phyloP scores from a whole-genome alignment of 2,797 vertebrate genomes.

The Masticophis lateralis region DNA sequence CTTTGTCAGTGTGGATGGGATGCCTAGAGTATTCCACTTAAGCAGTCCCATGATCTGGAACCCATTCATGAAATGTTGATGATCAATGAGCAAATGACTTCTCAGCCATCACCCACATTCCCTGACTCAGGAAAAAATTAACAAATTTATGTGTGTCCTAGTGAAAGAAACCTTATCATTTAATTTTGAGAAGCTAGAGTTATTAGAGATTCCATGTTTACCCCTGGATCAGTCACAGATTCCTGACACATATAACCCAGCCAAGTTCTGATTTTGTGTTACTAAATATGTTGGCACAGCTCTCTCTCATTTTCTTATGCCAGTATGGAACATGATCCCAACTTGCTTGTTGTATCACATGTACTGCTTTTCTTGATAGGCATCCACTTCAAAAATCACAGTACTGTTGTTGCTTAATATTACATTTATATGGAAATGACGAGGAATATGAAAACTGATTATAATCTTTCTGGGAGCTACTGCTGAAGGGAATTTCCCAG shows the following conservation, averaged over 20 bases:
- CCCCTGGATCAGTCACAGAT: neutral
- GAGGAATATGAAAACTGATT: neutral
- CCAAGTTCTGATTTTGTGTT: neutral
- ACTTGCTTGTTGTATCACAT: neutral
- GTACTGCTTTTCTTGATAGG: neutral
- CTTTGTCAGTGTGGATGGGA: neutral
- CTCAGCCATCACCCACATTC: neutral
- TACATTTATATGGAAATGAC: neutral
- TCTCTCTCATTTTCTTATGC: neutral
- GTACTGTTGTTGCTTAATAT: neutral
- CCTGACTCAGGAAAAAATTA: neutral
- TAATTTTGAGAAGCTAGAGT: too few species aligned
- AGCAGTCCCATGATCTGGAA: neutral
- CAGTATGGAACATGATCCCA: neutral
- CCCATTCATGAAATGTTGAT: neutral
- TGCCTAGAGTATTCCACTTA: neutral
- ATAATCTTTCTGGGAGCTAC: neutral
- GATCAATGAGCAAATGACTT: neutral
- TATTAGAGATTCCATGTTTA: too few species aligned
- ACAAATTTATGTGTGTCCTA: neutral
- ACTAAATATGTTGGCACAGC: neutral
- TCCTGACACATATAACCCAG: neutral
- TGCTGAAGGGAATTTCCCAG: neutral
- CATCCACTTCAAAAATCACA: neutral
- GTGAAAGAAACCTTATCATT: neutral